phyloP scores from a whole-genome alignment of 2,797 vertebrate genomes.

The Lagorchestes hirsutus region DNA sequence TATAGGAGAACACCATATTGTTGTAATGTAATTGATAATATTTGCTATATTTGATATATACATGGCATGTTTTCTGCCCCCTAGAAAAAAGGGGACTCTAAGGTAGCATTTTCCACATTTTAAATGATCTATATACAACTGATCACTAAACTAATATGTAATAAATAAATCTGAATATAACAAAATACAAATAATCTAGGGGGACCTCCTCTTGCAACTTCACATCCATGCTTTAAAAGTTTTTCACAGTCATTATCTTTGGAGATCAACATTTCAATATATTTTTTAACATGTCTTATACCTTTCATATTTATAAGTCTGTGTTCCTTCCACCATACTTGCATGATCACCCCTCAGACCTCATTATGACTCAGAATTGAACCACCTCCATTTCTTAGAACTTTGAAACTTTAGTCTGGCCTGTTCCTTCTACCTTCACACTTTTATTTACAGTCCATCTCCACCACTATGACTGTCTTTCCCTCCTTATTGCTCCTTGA shows the following conservation, averaged over 20 bases:
- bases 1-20: background rate
- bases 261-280: background rate
- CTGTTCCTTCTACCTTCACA: background rate
- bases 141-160: background rate
- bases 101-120: background rate
- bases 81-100: background rate
- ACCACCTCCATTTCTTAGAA: background rate
- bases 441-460: background rate
- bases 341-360: background rate
- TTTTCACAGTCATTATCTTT: background rate
- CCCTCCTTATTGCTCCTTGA: background rate
- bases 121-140: background rate
- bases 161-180: background rate
- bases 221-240: background rate
- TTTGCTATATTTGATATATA: background rate
- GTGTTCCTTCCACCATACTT: background rate
- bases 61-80: background rate
- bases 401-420: background rate
- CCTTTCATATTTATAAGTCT: background rate
- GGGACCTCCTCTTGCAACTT: background rate
- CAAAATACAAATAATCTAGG: background rate
- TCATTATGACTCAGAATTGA: background rate
- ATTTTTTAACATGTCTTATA: background rate
- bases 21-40: background rate
- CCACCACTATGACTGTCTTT: background rate